These are phyloP conservation scores for Premnoplex brunnescens DNA, from an alignment of 2,797 vertebrate genomes.

Conservation along the genomic window DNA sequence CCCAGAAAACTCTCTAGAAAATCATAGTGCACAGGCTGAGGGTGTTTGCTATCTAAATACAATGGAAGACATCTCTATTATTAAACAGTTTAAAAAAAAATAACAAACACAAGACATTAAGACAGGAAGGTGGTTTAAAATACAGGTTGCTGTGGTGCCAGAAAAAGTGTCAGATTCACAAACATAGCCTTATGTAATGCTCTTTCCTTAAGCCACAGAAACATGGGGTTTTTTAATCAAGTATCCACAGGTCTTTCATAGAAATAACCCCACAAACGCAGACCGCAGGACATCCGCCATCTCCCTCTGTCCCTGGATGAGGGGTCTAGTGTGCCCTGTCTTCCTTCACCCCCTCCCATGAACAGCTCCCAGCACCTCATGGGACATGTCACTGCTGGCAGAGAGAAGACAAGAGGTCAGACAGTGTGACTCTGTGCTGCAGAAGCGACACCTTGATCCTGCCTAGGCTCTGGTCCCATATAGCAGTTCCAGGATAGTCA, in stretches of 20 bases:
- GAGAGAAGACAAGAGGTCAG: neutral
- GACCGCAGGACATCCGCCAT: no score
- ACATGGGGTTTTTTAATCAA: neutral
- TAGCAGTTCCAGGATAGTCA: fast-evolving
- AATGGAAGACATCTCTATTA: neutral
- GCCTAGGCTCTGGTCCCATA: neutral
- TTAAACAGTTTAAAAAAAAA: neutral
- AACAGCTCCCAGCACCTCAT: fast-evolving
- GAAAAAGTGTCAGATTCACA: neutral
- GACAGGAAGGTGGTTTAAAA: neutral
- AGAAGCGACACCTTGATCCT: neutral
- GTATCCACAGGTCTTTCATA: neutral
- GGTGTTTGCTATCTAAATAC: neutral
- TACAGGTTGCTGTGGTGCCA: neutral
- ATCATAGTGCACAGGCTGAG: neutral
- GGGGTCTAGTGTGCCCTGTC: no score
- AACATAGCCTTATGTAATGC: neutral
- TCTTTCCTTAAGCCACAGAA: neutral
- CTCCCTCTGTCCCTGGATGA: neutral
- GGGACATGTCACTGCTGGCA: fast-evolving
- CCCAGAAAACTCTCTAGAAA: neutral
- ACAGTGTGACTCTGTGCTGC: no score
- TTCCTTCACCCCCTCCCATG: neutral
- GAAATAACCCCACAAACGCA: neutral
- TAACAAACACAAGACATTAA: neutral